Conservation (phyloP, 92 coral and sea anemone genomes). For the Porites lobata region DNA sequence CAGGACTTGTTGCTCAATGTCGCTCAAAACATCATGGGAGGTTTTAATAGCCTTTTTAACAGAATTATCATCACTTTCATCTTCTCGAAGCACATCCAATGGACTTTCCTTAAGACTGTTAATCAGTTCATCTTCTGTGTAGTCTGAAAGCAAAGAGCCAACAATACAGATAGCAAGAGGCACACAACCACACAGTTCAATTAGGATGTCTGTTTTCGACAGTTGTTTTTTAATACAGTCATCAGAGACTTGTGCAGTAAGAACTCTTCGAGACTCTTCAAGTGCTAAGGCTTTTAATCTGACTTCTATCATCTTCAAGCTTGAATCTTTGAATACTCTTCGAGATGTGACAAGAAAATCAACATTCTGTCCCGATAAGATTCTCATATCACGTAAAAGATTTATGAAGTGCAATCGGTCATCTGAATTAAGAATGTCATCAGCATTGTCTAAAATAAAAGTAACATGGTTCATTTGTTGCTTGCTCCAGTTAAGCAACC, state of each 20-base stretch:
- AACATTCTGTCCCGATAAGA: not conserved
- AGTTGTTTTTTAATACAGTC: not conserved
- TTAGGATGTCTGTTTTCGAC: not conserved
- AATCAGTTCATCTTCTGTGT: slow-evolving; percentile 7
- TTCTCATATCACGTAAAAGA: slow-evolving; percentile 17
- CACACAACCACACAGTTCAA: slow-evolving; percentile 55
- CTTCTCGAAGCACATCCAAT: slow-evolving; percentile 16
- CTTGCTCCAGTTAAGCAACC: slow-evolving; percentile 20
- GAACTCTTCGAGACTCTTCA: slow-evolving; percentile 1
- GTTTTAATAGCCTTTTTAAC: slow-evolving; percentile 30
- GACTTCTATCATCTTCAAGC: slow-evolving; percentile 10
- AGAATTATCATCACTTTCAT: slow-evolving; percentile 26
- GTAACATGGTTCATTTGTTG: slow-evolving; percentile 18
- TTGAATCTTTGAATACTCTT: slow-evolving; percentile 2
- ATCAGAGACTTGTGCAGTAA: not conserved
- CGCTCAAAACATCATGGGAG: slow-evolving; percentile 6
- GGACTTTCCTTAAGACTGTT: not conserved
- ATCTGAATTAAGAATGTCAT: slow-evolving; percentile 6
- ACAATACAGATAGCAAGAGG: slow-evolving; percentile 59
- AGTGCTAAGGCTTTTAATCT: not conserved
- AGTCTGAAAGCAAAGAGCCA: slow-evolving; percentile 24
- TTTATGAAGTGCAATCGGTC: not conserved
- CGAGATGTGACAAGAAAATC: slow-evolving; percentile 18
- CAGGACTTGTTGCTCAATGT: slow-evolving; percentile 14
- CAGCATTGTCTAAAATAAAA: slow-evolving; percentile 22